A percentile compares a stretch with the other conserved stretches of the same genome.
Conservation (phyloP, 2,888 invertebrate species). For the Melolontha melolontha region DNA sequence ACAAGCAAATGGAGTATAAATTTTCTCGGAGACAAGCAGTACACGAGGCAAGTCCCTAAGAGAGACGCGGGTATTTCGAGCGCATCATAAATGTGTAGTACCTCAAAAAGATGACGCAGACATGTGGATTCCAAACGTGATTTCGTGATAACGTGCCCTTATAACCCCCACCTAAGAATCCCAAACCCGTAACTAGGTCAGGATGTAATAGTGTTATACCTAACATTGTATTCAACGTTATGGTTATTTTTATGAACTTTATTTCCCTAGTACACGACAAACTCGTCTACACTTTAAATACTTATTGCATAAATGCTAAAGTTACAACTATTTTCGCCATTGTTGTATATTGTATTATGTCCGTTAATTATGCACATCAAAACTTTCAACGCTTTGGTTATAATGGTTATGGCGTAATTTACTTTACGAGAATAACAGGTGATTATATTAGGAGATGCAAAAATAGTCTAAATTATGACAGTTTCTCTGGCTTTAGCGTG, state of each 20-base stretch:
- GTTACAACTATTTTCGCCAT: conserved; percentile 12
- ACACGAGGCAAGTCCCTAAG: background rate
- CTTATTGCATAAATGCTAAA: background rate
- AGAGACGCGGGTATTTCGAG: conserved; percentile 1
- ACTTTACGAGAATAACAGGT: conserved; percentile 31
- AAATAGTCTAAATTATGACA: background rate
- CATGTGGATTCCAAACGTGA: conserved; percentile 25
- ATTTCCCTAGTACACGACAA: conserved; percentile 32
- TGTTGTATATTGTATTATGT: conserved; percentile 17
- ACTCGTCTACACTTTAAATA: background rate
- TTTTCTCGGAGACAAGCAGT: conserved; percentile 7
- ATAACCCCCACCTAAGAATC: conserved; percentile 2
- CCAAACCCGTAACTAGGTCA: conserved; percentile 27
- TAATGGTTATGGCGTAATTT: conserved; percentile 34
- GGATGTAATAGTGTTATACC: conserved; percentile 34
- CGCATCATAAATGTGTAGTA: background rate
- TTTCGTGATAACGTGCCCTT: conserved; percentile 23
- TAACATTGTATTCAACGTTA: conserved; percentile 38
- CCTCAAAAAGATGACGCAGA: conserved; percentile 8
- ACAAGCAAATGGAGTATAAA: conserved; percentile 15
- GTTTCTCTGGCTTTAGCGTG: too few relatives aligned
- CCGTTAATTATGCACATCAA: conserved; percentile 34
- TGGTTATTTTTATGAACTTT: conserved; percentile 39
- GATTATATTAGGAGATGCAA: conserved; percentile 21
- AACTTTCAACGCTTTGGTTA: conserved; percentile 19